Base-by-base conservation (phyloP, 2,888 invertebrate genomes). In the Listrodromus nycthemerus region DNA sequence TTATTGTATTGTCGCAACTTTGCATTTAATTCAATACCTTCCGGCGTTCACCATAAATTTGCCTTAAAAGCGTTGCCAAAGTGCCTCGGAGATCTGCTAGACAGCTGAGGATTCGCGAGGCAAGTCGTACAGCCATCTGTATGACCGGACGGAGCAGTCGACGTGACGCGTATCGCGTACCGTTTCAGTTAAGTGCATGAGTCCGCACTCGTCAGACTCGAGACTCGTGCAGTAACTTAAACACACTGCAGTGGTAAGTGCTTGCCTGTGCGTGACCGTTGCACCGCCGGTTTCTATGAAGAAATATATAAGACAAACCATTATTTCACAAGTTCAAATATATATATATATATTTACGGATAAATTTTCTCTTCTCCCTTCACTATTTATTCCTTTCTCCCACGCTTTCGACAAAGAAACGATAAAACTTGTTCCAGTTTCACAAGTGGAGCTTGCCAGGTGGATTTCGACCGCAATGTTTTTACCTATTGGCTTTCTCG, bases 381-480 rank as follows among this genome's bases (percentile, higher is more conserved):
- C 7, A 2, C 30, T 30, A 24, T 61, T 13, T 27, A 6, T 19
- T 8, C 24, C 4, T 16, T 45, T 50, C 61, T 24, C 61, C 61
- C 58, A 16, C 45, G n/a, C 30, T 27, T 19, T 76, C 61, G 30
- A n/a, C 6, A 16, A 61, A 27, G n/a, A 7, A 61, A 61, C 10
- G 24, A 37, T 33, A 33, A 58, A 82, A 19, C 48, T 33, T 55
- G 84, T 80, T 84, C 75, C 88, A 88, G 87, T 88, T 85, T 84
- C 71, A 33, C 83, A 73, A 87, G 85, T 86, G 83, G 83, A 79
- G 65, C 37, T 83, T 70, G 80, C 76, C 85, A 85, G 80, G 82
- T 87, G 83, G 85, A 87, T 84, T 84, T 63, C 82, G 16, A 67
- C 73, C 30, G 30, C 65, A 80, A 66, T 76, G 71, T 58, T 80